phyloP scores from a whole-genome alignment of 2,113 vertebrate species.

The Neomonachus schauinslandi region DNA sequence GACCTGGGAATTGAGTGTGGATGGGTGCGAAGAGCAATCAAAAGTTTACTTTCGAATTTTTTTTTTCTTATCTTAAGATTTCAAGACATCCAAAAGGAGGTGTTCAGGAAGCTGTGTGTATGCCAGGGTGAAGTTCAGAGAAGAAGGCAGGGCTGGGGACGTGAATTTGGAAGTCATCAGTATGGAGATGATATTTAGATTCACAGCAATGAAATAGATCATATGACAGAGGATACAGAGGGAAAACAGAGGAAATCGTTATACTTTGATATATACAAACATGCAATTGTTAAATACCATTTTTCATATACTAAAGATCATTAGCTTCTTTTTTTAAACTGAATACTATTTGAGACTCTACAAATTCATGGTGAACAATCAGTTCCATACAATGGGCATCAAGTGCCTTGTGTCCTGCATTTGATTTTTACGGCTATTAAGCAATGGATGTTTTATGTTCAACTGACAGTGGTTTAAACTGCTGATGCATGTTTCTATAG shows the following conservation, averaged over 20 bases:
- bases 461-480: neutral
- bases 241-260: neutral
- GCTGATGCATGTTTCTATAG: neutral
- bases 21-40: neutral
- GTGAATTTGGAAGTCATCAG: neutral
- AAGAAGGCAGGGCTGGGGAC: neutral
- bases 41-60: neutral
- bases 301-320: neutral
- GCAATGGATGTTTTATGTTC: neutral
- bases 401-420: neutral
- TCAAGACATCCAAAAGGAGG: neutral
- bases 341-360: neutral
- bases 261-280: neutral
- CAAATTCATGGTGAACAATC: neutral
- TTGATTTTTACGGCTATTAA: neutral
- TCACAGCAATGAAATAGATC: neutral
- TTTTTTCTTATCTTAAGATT: neutral
- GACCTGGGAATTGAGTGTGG: neutral
- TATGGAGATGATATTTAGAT: neutral
- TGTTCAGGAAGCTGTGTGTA: neutral
- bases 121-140: neutral
- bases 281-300: neutral
- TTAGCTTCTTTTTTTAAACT: neutral
- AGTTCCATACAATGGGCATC: neutral
- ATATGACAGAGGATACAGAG: neutral